Percentiles rank a stretch among this genome's conserved stretches.
These are phyloP conservation scores for Microctonus aethiopoides DNA, from an alignment of 2,888 invertebrate species.

Conservation along the genomic window DNA sequence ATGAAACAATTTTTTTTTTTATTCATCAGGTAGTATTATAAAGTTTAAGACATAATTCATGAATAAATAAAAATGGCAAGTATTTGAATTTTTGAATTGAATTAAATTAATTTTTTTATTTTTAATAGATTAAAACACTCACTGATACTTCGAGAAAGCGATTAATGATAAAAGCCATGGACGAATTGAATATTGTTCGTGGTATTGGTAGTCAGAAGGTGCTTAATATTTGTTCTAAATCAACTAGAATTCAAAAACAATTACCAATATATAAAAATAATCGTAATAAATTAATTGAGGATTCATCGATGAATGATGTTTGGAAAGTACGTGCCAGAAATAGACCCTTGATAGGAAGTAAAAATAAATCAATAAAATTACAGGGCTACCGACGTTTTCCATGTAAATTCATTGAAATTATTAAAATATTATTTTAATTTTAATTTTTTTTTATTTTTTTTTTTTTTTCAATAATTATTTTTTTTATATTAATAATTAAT, in stretches of 20 bases:
- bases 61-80: too few species aligned
- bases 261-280: neutral
- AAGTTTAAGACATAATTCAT: too few species aligned
- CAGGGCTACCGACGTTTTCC: conserved; percentile 17
- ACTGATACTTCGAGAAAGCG: conserved; percentile 41
- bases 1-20: too few species aligned
- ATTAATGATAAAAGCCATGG: conserved; percentile 41
- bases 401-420: conserved; percentile 1
- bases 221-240: conserved; percentile 37
- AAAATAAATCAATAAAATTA: conserved; percentile 1
- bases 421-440: neutral
- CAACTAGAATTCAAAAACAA: neutral
- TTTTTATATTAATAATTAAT: too few species aligned
- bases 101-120: too few species aligned
- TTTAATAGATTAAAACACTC: conserved; percentile 32
- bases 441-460: too few species aligned
- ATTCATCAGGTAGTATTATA: too few species aligned
- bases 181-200: conserved; percentile 36
- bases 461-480: too few species aligned
- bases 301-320: conserved; percentile 9
- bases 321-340: conserved; percentile 35
- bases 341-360: conserved; percentile 34
- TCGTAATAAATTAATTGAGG: neutral
- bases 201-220: conserved; percentile 39
- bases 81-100: neutral